A percentile compares a stretch with the other conserved stretches of the same genome.
phyloP scores from a whole-genome alignment of 2,797 vertebrate genomes.

The Erpetoichthys calabaricus region DNA sequence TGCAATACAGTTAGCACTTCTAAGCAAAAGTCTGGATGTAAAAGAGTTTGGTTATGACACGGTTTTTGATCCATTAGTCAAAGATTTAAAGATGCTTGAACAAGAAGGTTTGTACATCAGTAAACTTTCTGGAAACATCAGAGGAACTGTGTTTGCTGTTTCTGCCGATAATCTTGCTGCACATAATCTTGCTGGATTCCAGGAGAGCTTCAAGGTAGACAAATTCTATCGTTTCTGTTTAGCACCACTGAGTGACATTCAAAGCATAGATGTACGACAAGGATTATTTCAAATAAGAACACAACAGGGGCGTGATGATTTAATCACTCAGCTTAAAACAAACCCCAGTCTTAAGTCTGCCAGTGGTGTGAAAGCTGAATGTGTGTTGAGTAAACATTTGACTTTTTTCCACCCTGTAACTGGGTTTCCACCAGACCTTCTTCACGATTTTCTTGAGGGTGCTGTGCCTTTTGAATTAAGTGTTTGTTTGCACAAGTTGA shows the following conservation, averaged over 20 bases:
- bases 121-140: neutral
- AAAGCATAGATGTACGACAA: conserved; percentile 10
- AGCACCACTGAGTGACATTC: too few species aligned
- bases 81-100: conserved; percentile 14
- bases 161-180: conserved; percentile 18
- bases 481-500: conserved; percentile 16
- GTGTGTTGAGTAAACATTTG: conserved; percentile 1
- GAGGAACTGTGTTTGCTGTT: conserved; percentile 15
- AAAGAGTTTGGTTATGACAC: conserved; percentile 12
- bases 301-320: neutral
- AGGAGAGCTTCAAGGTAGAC: conserved; percentile 13
- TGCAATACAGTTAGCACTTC: too few species aligned
- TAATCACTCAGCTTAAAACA: neutral
- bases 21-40: conserved; percentile 1
- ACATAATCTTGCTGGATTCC: conserved; percentile 17
- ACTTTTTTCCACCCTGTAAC: conserved; percentile 7
- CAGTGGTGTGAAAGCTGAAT: conserved; percentile 11
- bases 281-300: conserved; percentile 10
- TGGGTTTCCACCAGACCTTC: conserved; percentile 9
- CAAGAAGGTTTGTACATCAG: too few species aligned
- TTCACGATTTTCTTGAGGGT: conserved; percentile 12
- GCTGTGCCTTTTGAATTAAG: conserved; percentile 17
- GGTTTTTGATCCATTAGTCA: conserved; percentile 13
- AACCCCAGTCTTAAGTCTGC: neutral
- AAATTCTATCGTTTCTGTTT: conserved; percentile 22